phyloP scores from a whole-genome alignment of 2,888 invertebrate species.

The Cryptus viduatorius region DNA sequence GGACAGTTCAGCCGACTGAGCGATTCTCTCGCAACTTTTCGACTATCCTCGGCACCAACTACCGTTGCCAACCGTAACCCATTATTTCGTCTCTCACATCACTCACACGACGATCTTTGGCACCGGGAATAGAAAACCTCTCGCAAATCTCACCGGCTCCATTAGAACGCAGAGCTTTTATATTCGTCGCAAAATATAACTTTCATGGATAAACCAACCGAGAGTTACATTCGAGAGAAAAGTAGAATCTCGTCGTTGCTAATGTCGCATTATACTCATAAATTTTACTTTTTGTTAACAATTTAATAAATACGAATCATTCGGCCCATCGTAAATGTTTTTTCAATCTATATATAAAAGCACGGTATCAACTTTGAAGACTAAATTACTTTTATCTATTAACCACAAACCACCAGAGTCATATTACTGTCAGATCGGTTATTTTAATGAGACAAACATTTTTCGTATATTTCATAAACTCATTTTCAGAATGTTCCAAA shows the following conservation, averaged over 20 bases:
- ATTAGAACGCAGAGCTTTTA: slow-evolving; percentile 15
- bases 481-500: no score
- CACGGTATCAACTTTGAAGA: no score
- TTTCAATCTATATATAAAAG: no score
- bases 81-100: slow-evolving; percentile 13
- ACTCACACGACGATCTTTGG: slow-evolving; percentile 23
- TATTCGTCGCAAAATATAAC: slow-evolving; percentile 1
- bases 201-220: not conserved
- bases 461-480: no score
- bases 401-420: no score
- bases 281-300: not conserved
- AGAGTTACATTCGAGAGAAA: not conserved
- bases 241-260: not conserved
- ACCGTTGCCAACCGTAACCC: slow-evolving; percentile 9
- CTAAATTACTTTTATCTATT: no score
- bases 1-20: slow-evolving; percentile 24
- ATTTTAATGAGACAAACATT: no score
- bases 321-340: no score
- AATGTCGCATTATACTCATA: not conserved
- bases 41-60: slow-evolving; percentile 1
- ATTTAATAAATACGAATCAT: not conserved
- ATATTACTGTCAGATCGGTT: no score
- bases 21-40: slow-evolving; percentile 18
- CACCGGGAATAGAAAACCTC: slow-evolving; percentile 9
- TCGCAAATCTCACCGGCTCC: not conserved